A percentile compares a stretch with the other conserved stretches of the same genome.
Conservation (phyloP, 1,140 invertebrate species). For the Ruditapes philippinarum region DNA sequence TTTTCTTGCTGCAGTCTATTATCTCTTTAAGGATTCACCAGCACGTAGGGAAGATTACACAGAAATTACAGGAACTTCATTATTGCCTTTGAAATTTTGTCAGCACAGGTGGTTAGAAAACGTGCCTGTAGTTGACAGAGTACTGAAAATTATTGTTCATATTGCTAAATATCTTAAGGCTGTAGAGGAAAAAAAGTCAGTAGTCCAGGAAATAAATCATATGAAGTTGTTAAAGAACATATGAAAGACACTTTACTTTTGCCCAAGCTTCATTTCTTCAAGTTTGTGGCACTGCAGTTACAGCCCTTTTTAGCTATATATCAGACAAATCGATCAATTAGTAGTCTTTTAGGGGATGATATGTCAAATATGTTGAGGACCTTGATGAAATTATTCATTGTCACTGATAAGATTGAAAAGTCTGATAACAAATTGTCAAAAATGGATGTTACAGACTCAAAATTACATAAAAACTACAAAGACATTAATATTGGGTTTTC, state of each 20-base stretch:
- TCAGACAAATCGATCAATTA: conserved; percentile 45
- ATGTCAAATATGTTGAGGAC: background rate
- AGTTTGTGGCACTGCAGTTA: background rate
- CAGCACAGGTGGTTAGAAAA: conserved; percentile 30
- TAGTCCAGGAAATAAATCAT: conserved; percentile 35
- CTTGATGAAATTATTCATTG: conserved; percentile 40
- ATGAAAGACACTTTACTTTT: background rate
- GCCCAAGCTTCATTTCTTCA: conserved; percentile 48
- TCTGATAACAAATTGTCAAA: background rate
- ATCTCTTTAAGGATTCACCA: conserved; percentile 71
- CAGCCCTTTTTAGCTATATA: conserved; percentile 59
- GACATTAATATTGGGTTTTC: conserved; percentile 14
- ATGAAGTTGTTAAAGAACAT: background rate
- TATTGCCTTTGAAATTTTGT: conserved; percentile 50
- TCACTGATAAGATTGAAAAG: background rate
- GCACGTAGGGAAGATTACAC: conserved; percentile 59
- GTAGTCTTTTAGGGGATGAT: conserved; percentile 48
- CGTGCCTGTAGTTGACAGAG: background rate
- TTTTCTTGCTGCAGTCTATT: conserved; percentile 57
- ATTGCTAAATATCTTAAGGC: background rate
- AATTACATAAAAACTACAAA: background rate
- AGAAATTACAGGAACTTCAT: background rate
- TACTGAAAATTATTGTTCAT: background rate
- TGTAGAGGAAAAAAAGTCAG: background rate
- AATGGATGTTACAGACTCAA: conserved; percentile 9